These are phyloP conservation scores for Listronotus oregonensis DNA, from an alignment of 1,140 invertebrate species.

Conservation along the genomic window DNA sequence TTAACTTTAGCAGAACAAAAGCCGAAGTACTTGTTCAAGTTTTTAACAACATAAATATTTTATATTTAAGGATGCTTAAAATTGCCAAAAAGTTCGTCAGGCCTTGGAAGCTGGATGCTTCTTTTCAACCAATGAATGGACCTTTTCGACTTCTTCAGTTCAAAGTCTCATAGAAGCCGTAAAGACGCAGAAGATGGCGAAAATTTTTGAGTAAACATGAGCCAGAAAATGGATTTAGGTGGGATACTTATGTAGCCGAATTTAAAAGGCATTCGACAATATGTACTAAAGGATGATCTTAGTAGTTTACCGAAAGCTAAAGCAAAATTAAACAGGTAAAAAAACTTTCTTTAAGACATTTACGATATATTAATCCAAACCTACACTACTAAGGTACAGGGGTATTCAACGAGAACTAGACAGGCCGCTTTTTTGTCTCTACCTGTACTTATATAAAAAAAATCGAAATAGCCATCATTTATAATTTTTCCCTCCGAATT, in stretches of 20 bases:
- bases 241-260: slow-evolving; percentile 70
- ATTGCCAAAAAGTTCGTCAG: slow-evolving; percentile 79
- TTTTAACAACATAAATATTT: no score
- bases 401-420: no score
- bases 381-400: neutral
- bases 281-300: slow-evolving; percentile 75
- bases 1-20: no score
- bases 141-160: slow-evolving; percentile 79
- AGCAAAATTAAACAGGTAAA: slow-evolving; percentile 69
- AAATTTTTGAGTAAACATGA: slow-evolving; percentile 66
- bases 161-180: slow-evolving; percentile 67
- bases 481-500: no score
- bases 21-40: no score
- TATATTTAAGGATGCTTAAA: slow-evolving; percentile 77
- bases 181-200: slow-evolving; percentile 62
- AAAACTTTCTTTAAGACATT: neutral
- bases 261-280: slow-evolving; percentile 83
- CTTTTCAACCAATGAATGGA: slow-evolving; percentile 87
- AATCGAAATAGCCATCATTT: no score
- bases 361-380: neutral
- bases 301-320: slow-evolving; percentile 68
- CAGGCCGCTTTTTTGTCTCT: no score
- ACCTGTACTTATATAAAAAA: no score
- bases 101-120: slow-evolving; percentile 68
- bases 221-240: slow-evolving; percentile 60